Conservation (phyloP, 1,140 invertebrate species). For the Reticulitermes speratus region DNA sequence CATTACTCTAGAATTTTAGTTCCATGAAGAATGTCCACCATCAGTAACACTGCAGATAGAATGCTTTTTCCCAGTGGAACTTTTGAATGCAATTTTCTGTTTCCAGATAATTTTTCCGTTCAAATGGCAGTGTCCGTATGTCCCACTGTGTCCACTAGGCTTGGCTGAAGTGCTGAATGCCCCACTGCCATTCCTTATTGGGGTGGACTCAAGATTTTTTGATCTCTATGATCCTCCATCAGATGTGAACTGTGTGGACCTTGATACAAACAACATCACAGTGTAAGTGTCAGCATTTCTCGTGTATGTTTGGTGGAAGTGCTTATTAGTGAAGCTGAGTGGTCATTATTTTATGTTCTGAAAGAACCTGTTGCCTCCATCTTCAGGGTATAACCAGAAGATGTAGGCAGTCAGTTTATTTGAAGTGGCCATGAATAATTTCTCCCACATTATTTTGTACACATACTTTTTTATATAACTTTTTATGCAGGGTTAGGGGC, state of each 20-base stretch:
- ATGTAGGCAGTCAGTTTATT: no score
- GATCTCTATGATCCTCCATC: constrained; percentile 94
- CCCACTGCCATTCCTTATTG: constrained; percentile 95
- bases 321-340: no score
- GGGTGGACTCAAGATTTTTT: constrained; percentile 95
- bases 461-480: no score
- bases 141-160: constrained; percentile 95
- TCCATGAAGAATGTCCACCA: no score
- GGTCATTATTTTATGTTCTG: neutral
- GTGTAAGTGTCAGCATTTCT: constrained; percentile 52
- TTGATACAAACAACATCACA: constrained; percentile 94
- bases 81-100: constrained; percentile 12
- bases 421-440: no score
- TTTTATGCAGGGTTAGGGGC: no score
- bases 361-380: neutral
- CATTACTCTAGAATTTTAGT: no score
- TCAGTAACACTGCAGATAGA: no score
- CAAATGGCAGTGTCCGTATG: constrained; percentile 99
- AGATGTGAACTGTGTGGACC: constrained; percentile 96
- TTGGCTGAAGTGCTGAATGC: constrained; percentile 85
- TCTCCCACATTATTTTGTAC: no score
- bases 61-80: no score
- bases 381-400: no score
- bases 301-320: no score
- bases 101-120: constrained; percentile 90